Evolutionary conservation across 2,888 invertebrate genomes (phyloP), one percentile per base, ranked within the genome.

Genomic region (Limenitis camilla): DNA sequence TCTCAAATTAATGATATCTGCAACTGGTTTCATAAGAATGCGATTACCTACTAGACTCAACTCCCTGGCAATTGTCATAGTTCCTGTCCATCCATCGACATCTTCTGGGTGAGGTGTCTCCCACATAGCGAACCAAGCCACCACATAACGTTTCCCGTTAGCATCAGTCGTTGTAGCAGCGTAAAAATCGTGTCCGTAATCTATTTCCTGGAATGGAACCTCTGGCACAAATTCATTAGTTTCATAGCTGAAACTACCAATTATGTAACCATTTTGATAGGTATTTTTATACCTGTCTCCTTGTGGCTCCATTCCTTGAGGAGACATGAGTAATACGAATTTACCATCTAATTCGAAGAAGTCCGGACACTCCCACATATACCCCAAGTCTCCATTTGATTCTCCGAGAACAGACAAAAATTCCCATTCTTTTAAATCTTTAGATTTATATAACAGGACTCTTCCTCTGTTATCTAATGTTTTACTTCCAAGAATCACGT

Each of bases 321-420:
- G 83, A 2, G 86, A 88, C 67, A 87, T 72, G 1, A 89, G 65
- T 5, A 89, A 61, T 0, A 89, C 65, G 49, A 75, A 74, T 53
- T 77, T 88, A 11, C 83, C 83, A 32, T 78, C 70, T 4, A 89
- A 62, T 56, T 87, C 79, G 31, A 88, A 88, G 52, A 89, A 82
- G 57, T 89, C 88, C 0, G 89, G 89, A 56, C 89, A 89, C 60
- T 89, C 89, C 85, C 87, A 89, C 85, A 88, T 87, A 49, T 81
- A 86, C 1, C 82, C 82, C 61, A 78, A 58, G 10, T 72, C 71
- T 9, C 77, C 79, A 4, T 74, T 64, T 1, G 86, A 80, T 62
- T 84, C 82, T 33, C 69, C 85, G 3, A 88, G 52, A 6, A 81
- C 72, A 5, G 62, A 70, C 39, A 86, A 61, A 41, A 76, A 85